Base-by-base conservation (phyloP, 30 jellyfish, hydroid and myxozoan species). In the Phacellophora camtschatica region DNA sequence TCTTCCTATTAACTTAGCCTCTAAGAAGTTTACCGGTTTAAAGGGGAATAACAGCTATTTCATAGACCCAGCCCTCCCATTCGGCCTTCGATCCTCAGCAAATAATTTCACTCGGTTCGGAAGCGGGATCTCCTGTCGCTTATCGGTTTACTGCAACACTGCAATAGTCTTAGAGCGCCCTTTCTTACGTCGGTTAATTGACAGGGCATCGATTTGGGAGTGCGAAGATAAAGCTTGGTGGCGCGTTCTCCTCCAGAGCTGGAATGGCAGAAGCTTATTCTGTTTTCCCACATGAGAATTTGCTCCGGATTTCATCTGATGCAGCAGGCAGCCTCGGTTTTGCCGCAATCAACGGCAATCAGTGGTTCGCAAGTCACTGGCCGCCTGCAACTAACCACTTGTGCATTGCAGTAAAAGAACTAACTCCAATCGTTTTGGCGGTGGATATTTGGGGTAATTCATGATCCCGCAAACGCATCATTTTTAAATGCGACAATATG, bases 241-340 rank as follows among this genome's bases (percentile, higher is more conserved):
- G 96, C 33, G 12, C 12, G 34, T 49, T 51, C 19, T 45, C 24
- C 19, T 45, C 9, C 27, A 84, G 32, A 31, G 42, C 20, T 84
- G 96, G 96, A 84, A 84, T 72, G 96, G 96, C 13, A 50, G 89
- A 39, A 72, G 96, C 34, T 63, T 84, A 75, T 45, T 84, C 37
- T 36, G 5, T 30, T 33, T 34, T n/a, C 63, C 66, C 7, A 25
- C 18, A 9, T 66, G 36, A 29, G 37, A 15, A 13, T 2, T 18
- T 5, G 23, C 19, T 15, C 74, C 74, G 4, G 18, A 28, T 33
- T 3, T 30, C 12, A 7, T 51, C 76, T 0, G 76, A 54, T 39
- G 66, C 87, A 20, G 87, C 76, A 36, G 87, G 87, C 2, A 34
- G 66, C 31, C 3, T 55, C 15, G 87, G 87, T 19, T 51, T 74